Percentiles rank a stretch among this genome's conserved stretches.
Evolutionary conservation across 2,113 vertebrate species (phyloP).

Genomic region (Noturus placidus): DNA sequence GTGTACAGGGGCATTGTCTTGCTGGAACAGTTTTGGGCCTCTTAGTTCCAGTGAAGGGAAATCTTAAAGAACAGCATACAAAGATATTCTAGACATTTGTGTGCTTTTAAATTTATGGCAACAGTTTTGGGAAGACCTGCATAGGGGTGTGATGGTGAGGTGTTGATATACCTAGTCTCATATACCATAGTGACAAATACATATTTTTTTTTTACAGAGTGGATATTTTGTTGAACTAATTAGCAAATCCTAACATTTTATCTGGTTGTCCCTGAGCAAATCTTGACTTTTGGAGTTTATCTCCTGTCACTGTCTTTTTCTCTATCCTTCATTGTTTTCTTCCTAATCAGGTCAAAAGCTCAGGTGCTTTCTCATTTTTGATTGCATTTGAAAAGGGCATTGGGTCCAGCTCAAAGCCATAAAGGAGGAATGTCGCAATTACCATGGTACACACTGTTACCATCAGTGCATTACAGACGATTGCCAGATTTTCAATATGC

Average conservation of each 20-base stretch:
- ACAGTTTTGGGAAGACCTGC: neutral
- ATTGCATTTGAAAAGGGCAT: constrained; percentile 35
- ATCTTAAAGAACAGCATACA: neutral
- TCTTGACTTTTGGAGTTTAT: constrained; percentile 7
- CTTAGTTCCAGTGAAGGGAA: neutral
- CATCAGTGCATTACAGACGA: neutral
- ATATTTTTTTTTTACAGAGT: neutral
- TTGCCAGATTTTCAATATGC: constrained; percentile 5
- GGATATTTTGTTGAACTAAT: constrained; percentile 25
- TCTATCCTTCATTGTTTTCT: constrained; percentile 10
- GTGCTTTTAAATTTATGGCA: neutral
- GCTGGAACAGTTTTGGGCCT: neutral
- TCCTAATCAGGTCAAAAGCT: constrained; percentile 3
- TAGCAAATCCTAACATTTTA: constrained; percentile 12
- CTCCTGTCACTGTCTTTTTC: neutral
- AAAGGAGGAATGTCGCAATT: constrained; percentile 45
- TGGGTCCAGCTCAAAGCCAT: constrained; percentile 28
- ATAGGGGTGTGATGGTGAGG: neutral
- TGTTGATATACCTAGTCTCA: neutral
- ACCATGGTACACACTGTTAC: constrained; percentile 36
- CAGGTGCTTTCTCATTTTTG: neutral
- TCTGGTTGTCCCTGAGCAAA: neutral
- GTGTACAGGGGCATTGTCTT: neutral
- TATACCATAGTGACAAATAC: neutral
- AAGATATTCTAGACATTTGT: neutral